phyloP scores from a whole-genome alignment of 2,888 invertebrate species.

The Scaptodrosophila latifasciaeformis region DNA sequence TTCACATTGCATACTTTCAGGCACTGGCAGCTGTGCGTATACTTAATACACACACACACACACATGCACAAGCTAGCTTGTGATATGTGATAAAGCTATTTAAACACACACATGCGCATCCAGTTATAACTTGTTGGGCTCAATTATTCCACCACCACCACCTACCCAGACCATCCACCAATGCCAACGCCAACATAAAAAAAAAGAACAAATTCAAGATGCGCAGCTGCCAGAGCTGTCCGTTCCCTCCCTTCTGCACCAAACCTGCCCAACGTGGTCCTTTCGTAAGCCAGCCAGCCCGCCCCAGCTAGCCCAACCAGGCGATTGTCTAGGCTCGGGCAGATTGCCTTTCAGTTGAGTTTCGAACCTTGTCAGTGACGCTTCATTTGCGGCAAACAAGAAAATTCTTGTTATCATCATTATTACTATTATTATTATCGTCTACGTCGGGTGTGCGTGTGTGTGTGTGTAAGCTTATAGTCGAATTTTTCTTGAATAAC shows the following conservation, averaged over 20 bases:
- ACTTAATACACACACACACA: background rate
- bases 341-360: slow-evolving; percentile 40
- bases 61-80: too few relatives aligned
- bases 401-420: background rate
- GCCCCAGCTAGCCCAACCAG: background rate
- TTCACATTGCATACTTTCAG: slow-evolving; percentile 4
- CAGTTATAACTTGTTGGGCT: background rate
- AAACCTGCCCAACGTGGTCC: slow-evolving; percentile 16
- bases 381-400: background rate
- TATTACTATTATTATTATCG: slow-evolving; percentile 5
- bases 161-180: background rate
- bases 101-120: too few relatives aligned
- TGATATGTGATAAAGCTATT: too few relatives aligned
- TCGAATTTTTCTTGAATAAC: too few relatives aligned
- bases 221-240: slow-evolving; percentile 49
- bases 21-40: background rate
- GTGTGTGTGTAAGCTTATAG: background rate
- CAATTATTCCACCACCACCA: background rate
- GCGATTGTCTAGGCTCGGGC: slow-evolving; percentile 4
- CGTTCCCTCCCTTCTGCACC: slow-evolving; percentile 11
- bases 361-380: slow-evolving; percentile 45
- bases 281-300: background rate
- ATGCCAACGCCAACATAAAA: slow-evolving; percentile 14
- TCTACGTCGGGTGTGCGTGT: slow-evolving; percentile 1
- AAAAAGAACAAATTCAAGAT: slow-evolving; percentile 26